Conservation (phyloP, 2,888 invertebrate genomes). For the Sarcophaga rosellei region DNA sequence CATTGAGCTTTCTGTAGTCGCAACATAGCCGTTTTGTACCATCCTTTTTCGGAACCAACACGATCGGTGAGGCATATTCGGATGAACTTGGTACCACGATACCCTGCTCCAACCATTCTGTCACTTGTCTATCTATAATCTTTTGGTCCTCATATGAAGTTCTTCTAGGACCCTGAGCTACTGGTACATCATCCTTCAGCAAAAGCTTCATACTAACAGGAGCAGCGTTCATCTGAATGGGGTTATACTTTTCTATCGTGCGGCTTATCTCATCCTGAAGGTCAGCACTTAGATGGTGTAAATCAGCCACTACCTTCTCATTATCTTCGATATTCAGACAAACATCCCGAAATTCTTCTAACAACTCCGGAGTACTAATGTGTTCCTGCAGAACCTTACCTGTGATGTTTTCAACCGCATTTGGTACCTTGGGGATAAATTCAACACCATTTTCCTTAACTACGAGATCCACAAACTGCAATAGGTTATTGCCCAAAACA, state of each 20-base stretch:
- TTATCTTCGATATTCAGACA: background rate
- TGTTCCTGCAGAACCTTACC: too few species aligned
- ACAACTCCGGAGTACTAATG: too few species aligned
- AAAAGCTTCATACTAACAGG: slow-evolving; percentile 58
- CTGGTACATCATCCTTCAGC: slow-evolving; percentile 48
- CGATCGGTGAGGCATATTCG: too few species aligned
- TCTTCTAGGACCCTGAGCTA: too few species aligned
- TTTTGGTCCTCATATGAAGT: too few species aligned
- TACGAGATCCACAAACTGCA: background rate
- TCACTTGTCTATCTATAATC: too few species aligned
- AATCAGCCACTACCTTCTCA: background rate
- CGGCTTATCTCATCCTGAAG: background rate
- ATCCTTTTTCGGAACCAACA: too few species aligned
- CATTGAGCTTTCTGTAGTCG: too few species aligned
- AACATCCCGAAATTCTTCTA: background rate
- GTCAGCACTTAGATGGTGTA: background rate
- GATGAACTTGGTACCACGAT: too few species aligned
- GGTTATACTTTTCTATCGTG: background rate
- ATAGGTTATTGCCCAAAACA: background rate
- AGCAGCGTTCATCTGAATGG: background rate
- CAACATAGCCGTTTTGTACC: too few species aligned
- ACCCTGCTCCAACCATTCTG: too few species aligned
- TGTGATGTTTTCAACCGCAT: slow-evolving; percentile 33
- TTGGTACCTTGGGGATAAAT: slow-evolving; percentile 8
- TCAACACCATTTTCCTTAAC: slow-evolving; percentile 39